Evolutionary conservation across 37 sponge, comb jelly and placozoan genomes (phyloP).

Genomic region (Chondrilla cf. caribensis): DNA sequence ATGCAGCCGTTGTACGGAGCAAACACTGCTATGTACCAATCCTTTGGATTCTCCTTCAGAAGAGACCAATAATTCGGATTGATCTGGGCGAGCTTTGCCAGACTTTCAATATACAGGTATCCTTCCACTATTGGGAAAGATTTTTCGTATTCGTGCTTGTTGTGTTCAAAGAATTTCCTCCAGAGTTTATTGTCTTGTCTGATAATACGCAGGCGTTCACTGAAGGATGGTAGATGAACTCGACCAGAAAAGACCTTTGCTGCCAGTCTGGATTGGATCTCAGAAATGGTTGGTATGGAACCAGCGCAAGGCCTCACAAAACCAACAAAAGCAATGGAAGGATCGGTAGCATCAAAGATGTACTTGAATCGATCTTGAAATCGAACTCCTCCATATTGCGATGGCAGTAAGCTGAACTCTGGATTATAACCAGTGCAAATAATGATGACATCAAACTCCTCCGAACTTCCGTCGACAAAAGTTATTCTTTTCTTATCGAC

Average conservation of each 20-base stretch:
- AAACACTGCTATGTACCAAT: conserved; percentile 61
- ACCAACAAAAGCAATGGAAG: conserved; percentile 79
- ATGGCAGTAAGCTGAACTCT: conserved; percentile 59
- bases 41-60: conserved; percentile 53
- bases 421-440: conserved; percentile 65
- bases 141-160: conserved; percentile 42
- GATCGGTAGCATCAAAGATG: conserved; percentile 75
- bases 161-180: conserved; percentile 52
- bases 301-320: conserved; percentile 82
- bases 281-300: conserved; percentile 68
- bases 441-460: conserved; percentile 76
- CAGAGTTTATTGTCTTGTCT: conserved; percentile 50
- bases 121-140: conserved; percentile 59
- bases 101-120: conserved; percentile 71
- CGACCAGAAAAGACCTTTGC: conserved; percentile 64
- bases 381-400: conserved; percentile 41
- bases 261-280: conserved; percentile 84
- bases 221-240: conserved; percentile 40
- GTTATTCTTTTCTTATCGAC: conserved; percentile 57
- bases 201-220: conserved; percentile 36
- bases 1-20: conserved; percentile 74
- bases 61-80: conserved; percentile 78
- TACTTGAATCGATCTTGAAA: conserved; percentile 72
- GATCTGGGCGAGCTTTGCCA: conserved; percentile 66
- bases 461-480: conserved; percentile 55